Conservation (phyloP, 2,113 vertebrate genomes). For the Toxotes chatareus region DNA sequence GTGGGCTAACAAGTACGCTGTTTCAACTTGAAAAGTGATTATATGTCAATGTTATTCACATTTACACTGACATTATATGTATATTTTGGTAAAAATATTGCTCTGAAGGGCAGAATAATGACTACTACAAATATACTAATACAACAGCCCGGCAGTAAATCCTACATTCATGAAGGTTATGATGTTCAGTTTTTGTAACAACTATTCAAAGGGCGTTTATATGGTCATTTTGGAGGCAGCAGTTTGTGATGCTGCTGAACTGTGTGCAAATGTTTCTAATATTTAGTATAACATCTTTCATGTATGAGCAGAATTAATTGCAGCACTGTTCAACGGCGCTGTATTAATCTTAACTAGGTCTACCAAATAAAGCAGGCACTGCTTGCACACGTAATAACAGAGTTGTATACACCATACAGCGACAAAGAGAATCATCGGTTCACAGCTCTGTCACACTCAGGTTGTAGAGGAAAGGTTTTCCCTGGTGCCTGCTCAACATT, state of each 20-base stretch:
- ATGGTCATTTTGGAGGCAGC: no score
- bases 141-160: no score
- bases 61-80: no score
- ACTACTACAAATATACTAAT: not conserved
- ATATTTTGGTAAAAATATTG: no score
- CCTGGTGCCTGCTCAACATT: slow-evolving; percentile 20
- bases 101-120: no score
- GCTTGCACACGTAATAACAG: not conserved
- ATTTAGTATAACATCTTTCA: not conserved
- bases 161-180: no score
- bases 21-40: no score
- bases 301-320: not conserved
- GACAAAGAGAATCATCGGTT: not conserved
- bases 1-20: no score
- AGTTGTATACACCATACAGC: not conserved
- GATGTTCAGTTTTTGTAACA: no score
- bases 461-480: not conserved
- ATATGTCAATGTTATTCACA: no score
- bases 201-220: no score
- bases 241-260: not conserved
- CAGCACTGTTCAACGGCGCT: not conserved
- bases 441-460: slow-evolving; percentile 5
- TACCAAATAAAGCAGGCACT: not conserved
- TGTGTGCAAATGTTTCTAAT: not conserved
- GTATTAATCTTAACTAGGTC: not conserved